A percentile compares a stretch with the other conserved stretches of the same genome.
phyloP scores from a whole-genome alignment of 37 sponge, comb jelly and placozoan genomes.

The Halichondria panicea region DNA sequence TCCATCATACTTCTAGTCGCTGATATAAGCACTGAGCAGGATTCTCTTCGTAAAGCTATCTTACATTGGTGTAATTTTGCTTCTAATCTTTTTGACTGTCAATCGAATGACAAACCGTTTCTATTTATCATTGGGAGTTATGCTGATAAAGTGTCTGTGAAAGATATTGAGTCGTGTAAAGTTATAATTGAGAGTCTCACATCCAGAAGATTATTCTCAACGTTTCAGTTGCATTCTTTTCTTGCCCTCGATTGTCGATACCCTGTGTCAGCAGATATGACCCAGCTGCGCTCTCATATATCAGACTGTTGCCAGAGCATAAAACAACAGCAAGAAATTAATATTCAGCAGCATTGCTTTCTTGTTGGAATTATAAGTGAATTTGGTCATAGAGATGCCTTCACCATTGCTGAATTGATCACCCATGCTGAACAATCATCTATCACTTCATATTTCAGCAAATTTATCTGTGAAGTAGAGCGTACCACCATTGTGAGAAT shows the following conservation, averaged over 20 bases:
- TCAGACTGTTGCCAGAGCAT: neutral
- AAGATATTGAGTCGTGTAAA: too few relatives aligned
- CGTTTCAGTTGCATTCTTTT: neutral
- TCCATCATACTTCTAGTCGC: neutral
- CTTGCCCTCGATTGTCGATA: neutral
- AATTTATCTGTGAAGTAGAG: neutral
- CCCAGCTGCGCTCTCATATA: neutral
- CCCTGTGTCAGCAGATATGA: neutral
- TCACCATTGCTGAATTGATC: neutral
- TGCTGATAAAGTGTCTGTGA: neutral
- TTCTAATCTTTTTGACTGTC: too few relatives aligned
- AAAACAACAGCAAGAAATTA: neutral
- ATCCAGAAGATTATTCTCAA: too few relatives aligned
- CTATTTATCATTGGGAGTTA: neutral
- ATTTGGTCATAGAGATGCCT: neutral
- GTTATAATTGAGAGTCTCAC: too few relatives aligned
- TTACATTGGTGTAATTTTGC: too few relatives aligned
- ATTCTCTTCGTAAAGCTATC: too few relatives aligned
- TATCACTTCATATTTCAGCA: neutral
- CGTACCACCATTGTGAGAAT: neutral
- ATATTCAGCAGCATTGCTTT: neutral
- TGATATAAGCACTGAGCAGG: neutral
- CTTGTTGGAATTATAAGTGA: neutral
- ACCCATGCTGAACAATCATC: neutral
- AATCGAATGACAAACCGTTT: too few relatives aligned